phyloP scores from a whole-genome alignment of 2,888 invertebrate species.

The Dermolepida albohirtum region DNA sequence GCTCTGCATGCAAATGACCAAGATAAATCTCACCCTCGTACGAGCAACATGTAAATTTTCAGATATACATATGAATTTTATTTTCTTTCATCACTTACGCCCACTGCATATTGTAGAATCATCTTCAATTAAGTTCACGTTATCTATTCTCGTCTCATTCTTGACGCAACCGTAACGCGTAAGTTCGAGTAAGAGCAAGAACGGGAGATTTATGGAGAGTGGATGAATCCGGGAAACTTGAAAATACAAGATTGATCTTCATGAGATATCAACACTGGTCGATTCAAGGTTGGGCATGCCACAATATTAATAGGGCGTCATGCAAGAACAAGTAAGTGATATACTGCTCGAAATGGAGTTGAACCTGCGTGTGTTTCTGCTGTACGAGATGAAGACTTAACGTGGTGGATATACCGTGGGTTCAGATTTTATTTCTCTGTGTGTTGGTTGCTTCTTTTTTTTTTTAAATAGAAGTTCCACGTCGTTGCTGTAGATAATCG shows the following conservation, averaged over 20 bases:
- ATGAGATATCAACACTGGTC: conserved; percentile 57
- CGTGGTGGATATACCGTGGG: conserved; percentile 47
- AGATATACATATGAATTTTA: conserved; percentile 48
- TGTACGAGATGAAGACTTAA: conserved; percentile 63
- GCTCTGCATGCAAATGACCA: conserved; percentile 45
- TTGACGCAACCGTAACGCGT: not conserved
- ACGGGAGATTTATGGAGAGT: conserved; percentile 20
- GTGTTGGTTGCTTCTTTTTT: conserved; percentile 5
- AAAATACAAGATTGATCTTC: conserved; percentile 57
- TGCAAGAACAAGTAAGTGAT: conserved; percentile 66
- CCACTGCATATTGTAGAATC: conserved; percentile 42
- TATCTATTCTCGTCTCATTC: conserved; percentile 10
- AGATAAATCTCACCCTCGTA: conserved; percentile 51
- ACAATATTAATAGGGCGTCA: conserved; percentile 67
- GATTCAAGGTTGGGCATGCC: conserved; percentile 63
- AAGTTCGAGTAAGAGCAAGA: conserved; percentile 11
- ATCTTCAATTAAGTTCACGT: conserved; percentile 24
- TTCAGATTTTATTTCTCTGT: conserved; percentile 30
- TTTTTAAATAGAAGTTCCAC: not conserved
- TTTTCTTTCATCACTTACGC: conserved; percentile 51
- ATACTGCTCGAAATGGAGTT: conserved; percentile 65
- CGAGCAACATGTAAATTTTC: conserved; percentile 51
- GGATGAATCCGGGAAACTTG: conserved; percentile 43
- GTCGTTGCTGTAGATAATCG: conserved; percentile 12
- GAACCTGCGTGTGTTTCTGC: conserved; percentile 62